phyloP scores from a whole-genome alignment of 2,113 vertebrate species.

The Salvelinus alpinus region DNA sequence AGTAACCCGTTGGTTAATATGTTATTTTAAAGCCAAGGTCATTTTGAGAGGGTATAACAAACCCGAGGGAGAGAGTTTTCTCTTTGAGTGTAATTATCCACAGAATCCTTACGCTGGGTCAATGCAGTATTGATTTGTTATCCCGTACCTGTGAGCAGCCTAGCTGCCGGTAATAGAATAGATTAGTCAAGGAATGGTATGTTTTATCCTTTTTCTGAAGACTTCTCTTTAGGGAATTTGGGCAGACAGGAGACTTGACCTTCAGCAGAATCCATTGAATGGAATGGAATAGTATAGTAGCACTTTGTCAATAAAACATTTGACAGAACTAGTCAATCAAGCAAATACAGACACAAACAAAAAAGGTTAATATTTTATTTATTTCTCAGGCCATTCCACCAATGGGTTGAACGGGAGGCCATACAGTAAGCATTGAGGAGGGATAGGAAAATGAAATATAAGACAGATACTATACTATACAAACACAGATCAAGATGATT shows the following conservation, averaged over 20 bases:
- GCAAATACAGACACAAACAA: neutral
- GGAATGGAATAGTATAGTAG: slow-evolving; percentile 1
- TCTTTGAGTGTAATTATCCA: slow-evolving; percentile 42
- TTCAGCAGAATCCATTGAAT: neutral
- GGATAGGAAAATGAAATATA: neutral
- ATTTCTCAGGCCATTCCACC: too few relatives aligned
- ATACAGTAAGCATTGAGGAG: too few relatives aligned
- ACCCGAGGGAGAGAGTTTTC: slow-evolving; percentile 20
- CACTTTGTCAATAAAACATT: neutral
- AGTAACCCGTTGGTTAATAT: slow-evolving; percentile 18
- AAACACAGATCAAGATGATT: too few relatives aligned
- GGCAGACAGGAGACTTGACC: slow-evolving; percentile 28
- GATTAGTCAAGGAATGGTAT: slow-evolving; percentile 49
- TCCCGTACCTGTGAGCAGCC: neutral
- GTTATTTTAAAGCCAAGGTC: slow-evolving; percentile 35
- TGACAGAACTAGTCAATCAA: neutral
- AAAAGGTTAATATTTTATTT: neutral
- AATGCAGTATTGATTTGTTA: slow-evolving; percentile 44
- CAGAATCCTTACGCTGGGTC: slow-evolving; percentile 30
- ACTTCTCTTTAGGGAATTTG: slow-evolving; percentile 22
- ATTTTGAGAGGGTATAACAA: slow-evolving; percentile 29
- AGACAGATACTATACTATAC: slow-evolving; percentile 12
- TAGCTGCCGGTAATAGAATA: slow-evolving; percentile 33
- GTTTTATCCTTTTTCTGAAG: slow-evolving; percentile 37
- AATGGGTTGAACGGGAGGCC: too few relatives aligned